Base-by-base conservation (phyloP, 2,797 vertebrate genomes). In the Erethizon dorsatum region DNA sequence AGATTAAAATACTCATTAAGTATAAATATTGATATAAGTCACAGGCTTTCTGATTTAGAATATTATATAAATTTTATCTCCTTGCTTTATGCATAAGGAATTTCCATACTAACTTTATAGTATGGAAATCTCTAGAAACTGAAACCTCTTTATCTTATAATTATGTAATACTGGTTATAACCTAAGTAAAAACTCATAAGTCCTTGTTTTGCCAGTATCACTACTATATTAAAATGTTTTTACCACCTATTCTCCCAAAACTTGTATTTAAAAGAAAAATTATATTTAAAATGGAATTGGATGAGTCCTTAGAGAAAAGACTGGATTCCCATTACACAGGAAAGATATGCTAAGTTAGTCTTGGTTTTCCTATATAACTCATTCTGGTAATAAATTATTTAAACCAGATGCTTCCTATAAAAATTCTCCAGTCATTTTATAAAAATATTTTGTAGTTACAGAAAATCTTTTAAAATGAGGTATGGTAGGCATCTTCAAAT, bases 331-430 rank as follows among this genome's bases (percentile, higher is more conserved):
- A 87, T 84, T 77, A 47, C 28, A 54, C 52, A 31, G 11, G 45
- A 83, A 88, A 17, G 12, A 1, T 65, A 5, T 92, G 47, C 87
- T 85, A 14, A 75, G 75, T 91, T 87, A 84, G 67, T 95, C 85
- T 67, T 80, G 20, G 8, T 88, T 52, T 52, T 86, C 77, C 88
- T 86, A 2, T 6, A 57, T 87, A 79, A 82, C 56, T 91, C 41
- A 79, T 95, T 83, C 45, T 77, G 11, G 50, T 90, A 57, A 78
- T 75, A 88, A 95, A 65, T 91, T 75, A 92, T 96, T 94, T 61
- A 93, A 91, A 65, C 17, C 69, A 75, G 45, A 37, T 69, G 56
- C 90, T 80, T 77, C n/a, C 78, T 94, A 0, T 90, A 83, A 92
- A 88, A 90, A 85, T 83, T 10, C 8, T 95, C 56, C 14, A 20